A percentile compares a stretch with the other conserved stretches of the same genome.
Conservation (phyloP, 2,113 vertebrate species). For the Urocitellus parryii region DNA sequence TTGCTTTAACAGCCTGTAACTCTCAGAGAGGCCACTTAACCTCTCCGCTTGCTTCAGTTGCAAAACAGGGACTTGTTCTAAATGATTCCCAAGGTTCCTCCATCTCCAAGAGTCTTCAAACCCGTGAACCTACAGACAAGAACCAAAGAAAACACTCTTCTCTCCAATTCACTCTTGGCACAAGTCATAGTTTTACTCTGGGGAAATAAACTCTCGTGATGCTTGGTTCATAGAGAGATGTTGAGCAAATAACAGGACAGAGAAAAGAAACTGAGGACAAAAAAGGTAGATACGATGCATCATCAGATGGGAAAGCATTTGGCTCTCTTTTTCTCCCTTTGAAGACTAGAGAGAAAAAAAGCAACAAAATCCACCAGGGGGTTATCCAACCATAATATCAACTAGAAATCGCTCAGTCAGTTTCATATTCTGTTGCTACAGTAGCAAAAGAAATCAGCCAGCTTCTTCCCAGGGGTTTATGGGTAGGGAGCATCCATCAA, state of each 20-base stretch:
- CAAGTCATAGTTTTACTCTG: conserved; percentile 8
- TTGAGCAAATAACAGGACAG: neutral
- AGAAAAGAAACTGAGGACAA: neutral
- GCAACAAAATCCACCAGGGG: neutral
- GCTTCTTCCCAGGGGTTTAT: conserved; percentile 54
- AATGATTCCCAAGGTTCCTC: neutral
- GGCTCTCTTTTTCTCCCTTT: conserved; percentile 9
- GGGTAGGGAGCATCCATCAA: conserved; percentile 52
- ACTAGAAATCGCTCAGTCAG: conserved; percentile 14
- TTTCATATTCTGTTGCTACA: conserved; percentile 67
- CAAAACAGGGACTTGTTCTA: neutral
- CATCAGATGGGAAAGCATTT: neutral
- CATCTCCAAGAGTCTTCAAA: neutral
- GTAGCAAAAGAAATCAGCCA: conserved; percentile 61
- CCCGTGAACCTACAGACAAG: conserved; percentile 17
- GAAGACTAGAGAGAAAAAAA: neutral
- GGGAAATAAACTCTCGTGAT: neutral
- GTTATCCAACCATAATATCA: conserved; percentile 48
- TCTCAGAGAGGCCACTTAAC: neutral
- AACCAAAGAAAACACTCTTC: conserved; percentile 50
- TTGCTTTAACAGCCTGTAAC: neutral
- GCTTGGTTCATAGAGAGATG: neutral
- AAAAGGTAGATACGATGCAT: neutral
- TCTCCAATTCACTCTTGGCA: conserved; percentile 48
- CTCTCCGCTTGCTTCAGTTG: neutral